Evolutionary conservation across 2,113 vertebrate genomes (phyloP).

Genomic region (Psittacus erithacus): DNA sequence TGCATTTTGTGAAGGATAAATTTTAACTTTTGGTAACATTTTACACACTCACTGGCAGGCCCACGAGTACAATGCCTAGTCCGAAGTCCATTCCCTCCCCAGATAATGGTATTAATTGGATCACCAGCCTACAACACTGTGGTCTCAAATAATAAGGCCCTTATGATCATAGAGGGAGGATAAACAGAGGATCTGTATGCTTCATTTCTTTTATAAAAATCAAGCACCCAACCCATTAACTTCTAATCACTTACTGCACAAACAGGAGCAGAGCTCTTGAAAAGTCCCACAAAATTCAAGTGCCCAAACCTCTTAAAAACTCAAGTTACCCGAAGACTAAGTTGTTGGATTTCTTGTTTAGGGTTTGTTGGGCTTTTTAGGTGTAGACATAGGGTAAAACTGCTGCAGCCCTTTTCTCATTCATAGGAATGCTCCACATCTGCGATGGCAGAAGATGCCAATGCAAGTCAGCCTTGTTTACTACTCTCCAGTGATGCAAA

Average conservation of each 20-base stretch:
- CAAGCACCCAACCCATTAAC: background rate
- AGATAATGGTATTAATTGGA: background rate
- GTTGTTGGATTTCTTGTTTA: background rate
- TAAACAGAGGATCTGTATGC: fast-evolving
- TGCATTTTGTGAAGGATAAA: background rate
- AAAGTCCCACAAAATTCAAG: background rate
- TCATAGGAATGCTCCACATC: background rate
- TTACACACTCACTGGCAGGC: background rate
- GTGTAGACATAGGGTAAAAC: background rate
- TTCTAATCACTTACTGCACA: background rate
- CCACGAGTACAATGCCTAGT: background rate
- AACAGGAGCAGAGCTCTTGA: background rate
- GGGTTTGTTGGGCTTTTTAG: background rate
- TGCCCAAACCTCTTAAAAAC: background rate
- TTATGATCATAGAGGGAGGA: background rate
- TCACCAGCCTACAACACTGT: background rate
- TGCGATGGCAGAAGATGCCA: background rate
- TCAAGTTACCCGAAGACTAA: background rate
- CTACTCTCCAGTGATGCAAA: background rate
- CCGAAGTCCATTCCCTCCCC: background rate
- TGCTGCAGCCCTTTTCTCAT: background rate
- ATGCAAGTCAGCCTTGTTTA: background rate
- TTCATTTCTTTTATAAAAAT: background rate
- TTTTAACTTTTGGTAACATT: conserved; percentile 24
- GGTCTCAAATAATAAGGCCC: background rate